Evolutionary conservation across 1,140 invertebrate species (phyloP), one percentile per base, ranked within the genome.

Genomic region (Panagrolaimus sp.): DNA sequence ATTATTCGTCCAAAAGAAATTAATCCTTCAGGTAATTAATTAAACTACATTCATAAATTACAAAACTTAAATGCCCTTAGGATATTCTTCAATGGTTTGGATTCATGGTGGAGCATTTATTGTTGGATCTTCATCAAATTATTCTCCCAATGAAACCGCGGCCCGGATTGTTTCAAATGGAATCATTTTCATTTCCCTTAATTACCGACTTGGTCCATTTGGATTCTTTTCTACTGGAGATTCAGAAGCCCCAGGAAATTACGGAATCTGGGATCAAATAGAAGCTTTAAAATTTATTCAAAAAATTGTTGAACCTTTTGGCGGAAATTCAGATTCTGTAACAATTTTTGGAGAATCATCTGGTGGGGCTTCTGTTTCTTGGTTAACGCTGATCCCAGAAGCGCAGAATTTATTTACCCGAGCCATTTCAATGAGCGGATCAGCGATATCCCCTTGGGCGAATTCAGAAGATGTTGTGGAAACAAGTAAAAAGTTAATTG

Each of bases 321-420:
- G 93, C 45, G 94, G 94, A 1, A 93, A 96, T 85, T 90, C 91
- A 8, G 88, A 92, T 75, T 93, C 93, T 81, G 89, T 97, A 15
- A 97, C 94, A 0, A 85, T 97, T 14, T 95, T 96, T 82, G 94
- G 94, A 15, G 46, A 68, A 43, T 28, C 24, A 9, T 15, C 62
- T 3, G 62, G 94, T 96, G 84, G 93, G 91, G 91, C 91, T 6
- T 91, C 91, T 45, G 91, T 92, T 0, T 83, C 81, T 48, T 85
- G 91, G 3, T 91, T 91, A 78, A 86, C 93, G 65, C 86, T 92
- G 66, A n/a, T n/a, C 48, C 48, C 48, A 2, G 48, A 52, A 15
- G 8, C 48, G 0, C n/a, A 52, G 26, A 21, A 8, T 24, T 24
- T 52, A 24, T 52, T 52, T 12, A 21, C 48, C 5, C 17, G 26